Conservation (phyloP, 2,113 vertebrate genomes). For the Actenoides lindsayi region DNA sequence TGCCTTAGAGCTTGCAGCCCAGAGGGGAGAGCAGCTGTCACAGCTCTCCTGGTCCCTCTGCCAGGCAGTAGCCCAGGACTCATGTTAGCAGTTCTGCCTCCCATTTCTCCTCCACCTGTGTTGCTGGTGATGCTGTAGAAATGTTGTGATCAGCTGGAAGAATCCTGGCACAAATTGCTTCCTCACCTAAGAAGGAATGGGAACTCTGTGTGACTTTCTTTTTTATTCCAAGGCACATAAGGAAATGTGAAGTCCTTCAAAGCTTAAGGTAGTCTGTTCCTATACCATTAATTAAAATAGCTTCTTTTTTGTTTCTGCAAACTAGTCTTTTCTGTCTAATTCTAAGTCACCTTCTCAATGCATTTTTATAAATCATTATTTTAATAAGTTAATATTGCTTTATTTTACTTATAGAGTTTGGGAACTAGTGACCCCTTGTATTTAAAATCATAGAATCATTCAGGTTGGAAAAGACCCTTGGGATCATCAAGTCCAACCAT, state of each 20-base stretch:
- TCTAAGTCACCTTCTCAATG: not conserved
- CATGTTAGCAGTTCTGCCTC: accelerated
- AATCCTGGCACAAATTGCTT: not conserved
- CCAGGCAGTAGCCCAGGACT: not conserved
- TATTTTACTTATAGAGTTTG: not conserved
- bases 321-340: not conserved
- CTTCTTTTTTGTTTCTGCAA: not conserved
- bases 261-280: not conserved
- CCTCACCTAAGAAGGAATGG: not conserved
- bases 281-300: not conserved
- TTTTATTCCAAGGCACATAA: not conserved
- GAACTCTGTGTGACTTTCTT: not conserved
- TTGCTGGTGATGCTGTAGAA: not conserved
- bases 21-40: not conserved
- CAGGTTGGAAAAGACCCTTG: too few relatives aligned
- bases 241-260: not conserved
- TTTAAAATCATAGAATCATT: not conserved
- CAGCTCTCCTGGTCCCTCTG: constrained; percentile 36
- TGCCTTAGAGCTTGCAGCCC: not conserved
- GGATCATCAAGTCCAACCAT: too few relatives aligned
- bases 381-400: not conserved
- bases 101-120: not conserved
- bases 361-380: not conserved
- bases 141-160: not conserved
- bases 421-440: not conserved